Base-by-base conservation (phyloP, 2,888 invertebrate species). In the Athripsodes cinereus region DNA sequence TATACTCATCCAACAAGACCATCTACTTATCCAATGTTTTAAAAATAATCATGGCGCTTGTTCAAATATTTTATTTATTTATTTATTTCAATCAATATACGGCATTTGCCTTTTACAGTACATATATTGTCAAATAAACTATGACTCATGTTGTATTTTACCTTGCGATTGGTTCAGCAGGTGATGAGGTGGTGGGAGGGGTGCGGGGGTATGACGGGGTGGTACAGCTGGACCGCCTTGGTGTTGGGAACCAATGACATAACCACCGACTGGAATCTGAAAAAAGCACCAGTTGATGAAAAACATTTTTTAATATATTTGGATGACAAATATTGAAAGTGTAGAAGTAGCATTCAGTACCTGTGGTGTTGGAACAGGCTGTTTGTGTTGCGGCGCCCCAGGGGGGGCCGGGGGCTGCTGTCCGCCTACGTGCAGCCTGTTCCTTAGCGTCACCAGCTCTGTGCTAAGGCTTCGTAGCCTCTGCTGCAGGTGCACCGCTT, bases 401-500 rank as follows among this genome's bases (percentile, higher is more conserved):
- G 59, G 55, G 22, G 57, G 52, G 46, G 52, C 57, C n/a, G 48
- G 53, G 16, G 60, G 57, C 18, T 40, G 34, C 13, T 48, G 50
- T 35, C 49, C 53, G 19, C 63, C 88, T 68, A 91, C 92, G 79
- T 92, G 92, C 70, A 94, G 81, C 66, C 92, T 86, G 79, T 92
- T 93, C 67, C 94, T 83, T 72, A 95, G 83, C 66, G 93, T 93
- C 71, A 93, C 92, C 80, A 95, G 80, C 80, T 94, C 93, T 66
- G 92, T 89, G 79, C 92, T 92, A 66, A 95, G 82, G 74, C 90
- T 93, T 71, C 92, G 88, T 70, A 94, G 82, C 67, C 92, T 87
- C 74, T 93, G 93, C 79, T 94, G 92, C 70, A 94, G 80, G 74
- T 93, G 93, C 68, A 92, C 93, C 67, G 93, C 93, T 81, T 94